Evolutionary conservation across 1,140 invertebrate species (phyloP), one percentile per base, ranked within the genome.

Genomic region (Trachymyrmex cornetzi): DNA sequence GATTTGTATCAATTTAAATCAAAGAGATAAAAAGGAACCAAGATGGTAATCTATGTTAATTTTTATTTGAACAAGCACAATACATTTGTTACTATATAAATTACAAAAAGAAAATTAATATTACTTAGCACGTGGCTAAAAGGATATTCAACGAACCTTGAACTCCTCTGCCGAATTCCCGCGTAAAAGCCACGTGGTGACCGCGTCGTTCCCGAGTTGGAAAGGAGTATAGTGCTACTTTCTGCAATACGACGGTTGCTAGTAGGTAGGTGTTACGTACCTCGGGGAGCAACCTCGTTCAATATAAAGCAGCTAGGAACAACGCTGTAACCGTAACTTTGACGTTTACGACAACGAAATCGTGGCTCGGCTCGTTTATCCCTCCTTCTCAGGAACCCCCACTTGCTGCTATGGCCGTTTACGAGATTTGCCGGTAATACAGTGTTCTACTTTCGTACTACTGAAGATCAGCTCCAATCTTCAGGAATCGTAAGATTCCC

Each of bases 291-390:
- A 95, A 95, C 93, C 94, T 94, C 92, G 94, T 95, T 95, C 94
- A 94, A 95, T 95, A 95, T 95, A 95, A 95, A 95, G 93, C 92
- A 95, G 93, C 94, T 91, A 94, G 91, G 92, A 95, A 95, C 94
- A 95, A 95, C 94, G 92, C 94, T 94, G 95, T 95, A 95, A 95
- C 94, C 95, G 95, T 95, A 95, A 95, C 94, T 94, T 94, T 95
- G 95, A 95, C 95, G 95, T 95, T 95, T 95, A 95, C 95, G 95
- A 95, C 93, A 93, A 95, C 95, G 94, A 95, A 95, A 95, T 95
- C 95, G 95, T 94, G 94, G 95, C 94, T 94, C 88, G 92, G 93
- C 93, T 95, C 95, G 94, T 95, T 95, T 95, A 93, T 91, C 92
- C 90, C 88, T 75, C 89, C 87, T 79, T 34, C 64, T 79, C 86